Evolutionary conservation across 2,888 invertebrate genomes (phyloP).

Genomic region (Microplitis manilae): DNA sequence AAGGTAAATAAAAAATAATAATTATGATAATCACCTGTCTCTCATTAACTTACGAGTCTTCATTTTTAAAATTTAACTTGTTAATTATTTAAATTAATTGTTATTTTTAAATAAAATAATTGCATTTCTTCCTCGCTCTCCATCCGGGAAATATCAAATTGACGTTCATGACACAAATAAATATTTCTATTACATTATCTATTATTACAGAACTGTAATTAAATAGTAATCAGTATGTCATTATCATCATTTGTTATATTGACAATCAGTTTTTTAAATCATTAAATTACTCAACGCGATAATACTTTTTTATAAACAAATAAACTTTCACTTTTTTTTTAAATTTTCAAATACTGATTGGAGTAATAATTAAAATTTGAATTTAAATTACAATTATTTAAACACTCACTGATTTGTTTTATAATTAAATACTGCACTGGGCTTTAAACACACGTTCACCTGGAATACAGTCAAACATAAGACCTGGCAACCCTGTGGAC

Average conservation of each 20-base stretch:
- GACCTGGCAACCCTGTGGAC: constrained; percentile 42
- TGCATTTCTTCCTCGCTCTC: not conserved
- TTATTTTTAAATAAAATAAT: not conserved
- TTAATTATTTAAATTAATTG: not conserved
- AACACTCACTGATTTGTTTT: not conserved
- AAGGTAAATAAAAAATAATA: constrained; percentile 10
- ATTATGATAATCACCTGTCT: constrained; percentile 1
- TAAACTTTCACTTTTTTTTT: not conserved
- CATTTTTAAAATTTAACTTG: not conserved
- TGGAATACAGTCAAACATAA: constrained; percentile 16
- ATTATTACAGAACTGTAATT: not conserved
- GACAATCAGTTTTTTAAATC: not conserved
- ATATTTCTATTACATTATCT: not conserved
- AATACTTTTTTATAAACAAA: not conserved
- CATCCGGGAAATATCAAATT: not conserved
- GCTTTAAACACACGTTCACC: constrained; percentile 31
- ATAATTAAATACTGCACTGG: not conserved
- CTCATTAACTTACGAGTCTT: not conserved
- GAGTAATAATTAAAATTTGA: no score
- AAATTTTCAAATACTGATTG: no score
- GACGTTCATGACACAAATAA: not conserved
- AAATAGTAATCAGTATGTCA: not conserved
- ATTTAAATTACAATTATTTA: no score
- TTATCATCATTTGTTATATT: not conserved
- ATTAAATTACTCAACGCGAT: not conserved